Evolutionary conservation across 1,140 invertebrate species (phyloP).

Genomic region (Pygmarrhopalites habei): DNA sequence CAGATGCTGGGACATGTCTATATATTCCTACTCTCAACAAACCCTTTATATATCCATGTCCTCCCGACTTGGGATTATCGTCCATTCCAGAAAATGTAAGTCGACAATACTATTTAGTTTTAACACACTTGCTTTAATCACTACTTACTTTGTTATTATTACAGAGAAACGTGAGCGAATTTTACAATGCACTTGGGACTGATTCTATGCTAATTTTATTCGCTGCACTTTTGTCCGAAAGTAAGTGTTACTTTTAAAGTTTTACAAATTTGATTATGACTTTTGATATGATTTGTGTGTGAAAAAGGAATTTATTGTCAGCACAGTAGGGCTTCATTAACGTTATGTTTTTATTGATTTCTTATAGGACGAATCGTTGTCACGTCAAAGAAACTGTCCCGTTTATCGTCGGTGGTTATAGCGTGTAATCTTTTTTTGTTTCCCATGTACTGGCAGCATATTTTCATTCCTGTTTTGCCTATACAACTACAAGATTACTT

Average conservation of each 20-base stretch:
- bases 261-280: no score
- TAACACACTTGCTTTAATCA: not conserved
- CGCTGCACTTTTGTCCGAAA: constrained; percentile 87
- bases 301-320: no score
- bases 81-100: constrained; percentile 93
- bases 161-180: constrained; percentile 89
- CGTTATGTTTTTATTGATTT: no score
- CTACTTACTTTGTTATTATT: constrained; percentile 44
- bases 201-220: constrained; percentile 91
- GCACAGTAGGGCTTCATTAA: no score
- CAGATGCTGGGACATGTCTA: constrained; percentile 48
- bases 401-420: constrained; percentile 86
- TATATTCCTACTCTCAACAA: constrained; percentile 42
- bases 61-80: constrained; percentile 70
- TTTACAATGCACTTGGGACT: constrained; percentile 85
- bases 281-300: no score
- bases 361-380: constrained; percentile 85
- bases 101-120: constrained; percentile 40
- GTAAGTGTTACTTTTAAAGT: no score
- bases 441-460: constrained; percentile 97
- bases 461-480: constrained; percentile 90
- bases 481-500: constrained; percentile 81
- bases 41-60: constrained; percentile 65
- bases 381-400: constrained; percentile 73
- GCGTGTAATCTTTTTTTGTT: constrained; percentile 87